A percentile compares a stretch with the other conserved stretches of the same genome.
Conservation (phyloP, 2,888 invertebrate genomes). For the Coleophora flavipennella region DNA sequence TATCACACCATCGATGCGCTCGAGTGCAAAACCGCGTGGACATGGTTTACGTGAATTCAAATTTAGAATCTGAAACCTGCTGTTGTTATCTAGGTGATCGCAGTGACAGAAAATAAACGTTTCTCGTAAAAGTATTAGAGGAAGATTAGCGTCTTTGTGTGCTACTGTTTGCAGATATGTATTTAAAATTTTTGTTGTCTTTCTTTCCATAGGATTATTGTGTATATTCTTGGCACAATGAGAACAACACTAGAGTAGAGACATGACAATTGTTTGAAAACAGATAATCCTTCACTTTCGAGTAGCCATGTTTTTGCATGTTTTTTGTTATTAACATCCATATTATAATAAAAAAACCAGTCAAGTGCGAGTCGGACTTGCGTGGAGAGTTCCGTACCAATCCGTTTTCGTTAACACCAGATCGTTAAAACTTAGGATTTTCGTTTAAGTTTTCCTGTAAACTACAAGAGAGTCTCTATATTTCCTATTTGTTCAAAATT, state of each 20-base stretch:
- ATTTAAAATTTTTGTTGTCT: constrained; percentile 7
- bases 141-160: constrained; percentile 5
- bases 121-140: neutral
- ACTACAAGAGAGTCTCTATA: too few relatives aligned
- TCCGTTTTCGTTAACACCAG: too few relatives aligned
- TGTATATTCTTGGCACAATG: constrained; percentile 22
- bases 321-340: neutral
- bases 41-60: constrained; percentile 53
- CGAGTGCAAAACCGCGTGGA: constrained; percentile 52
- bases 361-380: too few relatives aligned
- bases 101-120: constrained; percentile 27
- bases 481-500: too few relatives aligned
- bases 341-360: too few relatives aligned
- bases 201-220: constrained; percentile 16
- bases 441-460: too few relatives aligned
- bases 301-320: neutral
- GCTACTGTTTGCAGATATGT: constrained; percentile 10
- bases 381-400: too few relatives aligned
- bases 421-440: too few relatives aligned
- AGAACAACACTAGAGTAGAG: constrained; percentile 10
- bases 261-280: constrained; percentile 11
- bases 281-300: constrained; percentile 11
- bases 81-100: constrained; percentile 61
- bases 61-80: constrained; percentile 49
- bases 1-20: constrained; percentile 68